A percentile compares a stretch with the other conserved stretches of the same genome.
Conservation (phyloP, 1,140 invertebrate species). For the Cepaea nemoralis region DNA sequence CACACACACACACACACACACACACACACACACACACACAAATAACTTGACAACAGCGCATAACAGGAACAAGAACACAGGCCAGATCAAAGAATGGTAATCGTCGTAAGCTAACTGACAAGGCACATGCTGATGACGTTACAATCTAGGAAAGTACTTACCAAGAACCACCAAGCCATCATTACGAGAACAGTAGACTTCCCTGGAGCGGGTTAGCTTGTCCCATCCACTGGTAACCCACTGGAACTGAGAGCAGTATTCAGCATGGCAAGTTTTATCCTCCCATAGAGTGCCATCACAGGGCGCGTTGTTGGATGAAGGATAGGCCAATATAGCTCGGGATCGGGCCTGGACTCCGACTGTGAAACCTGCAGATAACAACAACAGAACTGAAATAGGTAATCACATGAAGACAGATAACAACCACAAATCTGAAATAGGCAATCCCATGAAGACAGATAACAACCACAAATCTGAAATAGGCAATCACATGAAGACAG, state of each 20-base stretch:
- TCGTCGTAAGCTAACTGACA: too few relatives aligned
- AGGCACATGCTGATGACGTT: too few relatives aligned
- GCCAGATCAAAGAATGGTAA: neutral
- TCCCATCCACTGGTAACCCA: neutral
- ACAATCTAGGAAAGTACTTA: neutral
- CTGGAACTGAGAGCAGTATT: neutral
- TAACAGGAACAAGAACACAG: too few relatives aligned
- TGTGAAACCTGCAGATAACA: conserved; percentile 5
- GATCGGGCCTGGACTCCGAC: conserved; percentile 29
- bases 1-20: neutral
- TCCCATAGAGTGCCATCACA: conserved; percentile 22
- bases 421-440: too few relatives aligned
- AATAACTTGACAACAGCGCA: neutral
- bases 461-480: too few relatives aligned
- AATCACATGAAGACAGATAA: too few relatives aligned
- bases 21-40: neutral
- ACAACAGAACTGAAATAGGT: too few relatives aligned
- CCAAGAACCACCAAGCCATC: conserved; percentile 15
- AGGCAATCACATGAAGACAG: too few relatives aligned
- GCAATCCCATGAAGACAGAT: too few relatives aligned
- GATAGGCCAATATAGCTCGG: conserved; percentile 26
- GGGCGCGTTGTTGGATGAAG: neutral
- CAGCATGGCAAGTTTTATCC: neutral
- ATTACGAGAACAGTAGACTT: neutral
- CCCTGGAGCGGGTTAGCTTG: neutral